A percentile compares a stretch with the other conserved stretches of the same genome.
Evolutionary conservation across 1,140 invertebrate species (phyloP).

Genomic region (Leptinotarsa undecemlineata): DNA sequence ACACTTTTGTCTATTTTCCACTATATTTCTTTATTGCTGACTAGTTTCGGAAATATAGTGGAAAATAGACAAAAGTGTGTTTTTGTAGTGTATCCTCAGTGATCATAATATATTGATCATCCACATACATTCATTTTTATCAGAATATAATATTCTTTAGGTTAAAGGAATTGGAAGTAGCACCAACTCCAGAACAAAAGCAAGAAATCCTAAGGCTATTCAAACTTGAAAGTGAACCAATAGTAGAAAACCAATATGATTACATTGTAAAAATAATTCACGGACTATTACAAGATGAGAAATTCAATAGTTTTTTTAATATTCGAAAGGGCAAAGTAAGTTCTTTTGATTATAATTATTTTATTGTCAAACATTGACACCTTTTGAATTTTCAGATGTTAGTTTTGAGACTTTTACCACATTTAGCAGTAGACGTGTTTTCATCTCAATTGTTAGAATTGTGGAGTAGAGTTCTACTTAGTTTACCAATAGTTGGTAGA

Average conservation of each 20-base stretch:
- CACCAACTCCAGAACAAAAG: constrained; percentile 62
- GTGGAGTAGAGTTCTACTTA: constrained; percentile 49
- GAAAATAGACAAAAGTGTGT: too few relatives aligned
- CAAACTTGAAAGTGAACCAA: constrained; percentile 52
- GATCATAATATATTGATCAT: background rate
- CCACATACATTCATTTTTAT: constrained; percentile 24
- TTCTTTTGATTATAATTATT: constrained; percentile 11
- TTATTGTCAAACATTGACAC: background rate
- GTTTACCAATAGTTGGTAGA: constrained; percentile 51
- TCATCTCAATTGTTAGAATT: constrained; percentile 46
- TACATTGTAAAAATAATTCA: constrained; percentile 65
- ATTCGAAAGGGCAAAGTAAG: constrained; percentile 75
- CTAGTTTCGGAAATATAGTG: too few relatives aligned
- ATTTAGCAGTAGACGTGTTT: constrained; percentile 44
- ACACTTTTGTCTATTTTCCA: too few relatives aligned
- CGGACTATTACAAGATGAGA: constrained; percentile 67
- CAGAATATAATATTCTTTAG: constrained; percentile 13
- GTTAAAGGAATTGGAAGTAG: constrained; percentile 54
- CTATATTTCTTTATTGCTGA: too few relatives aligned
- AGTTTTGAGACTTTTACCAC: constrained; percentile 63
- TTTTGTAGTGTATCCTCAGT: too few relatives aligned
- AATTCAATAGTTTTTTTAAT: constrained; percentile 68
- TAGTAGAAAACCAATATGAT: constrained; percentile 56
- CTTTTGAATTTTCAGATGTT: constrained; percentile 56
- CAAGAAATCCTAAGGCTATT: constrained; percentile 56